Base-by-base conservation (phyloP, 2,888 invertebrate species). In the Drosophila lacicola region DNA sequence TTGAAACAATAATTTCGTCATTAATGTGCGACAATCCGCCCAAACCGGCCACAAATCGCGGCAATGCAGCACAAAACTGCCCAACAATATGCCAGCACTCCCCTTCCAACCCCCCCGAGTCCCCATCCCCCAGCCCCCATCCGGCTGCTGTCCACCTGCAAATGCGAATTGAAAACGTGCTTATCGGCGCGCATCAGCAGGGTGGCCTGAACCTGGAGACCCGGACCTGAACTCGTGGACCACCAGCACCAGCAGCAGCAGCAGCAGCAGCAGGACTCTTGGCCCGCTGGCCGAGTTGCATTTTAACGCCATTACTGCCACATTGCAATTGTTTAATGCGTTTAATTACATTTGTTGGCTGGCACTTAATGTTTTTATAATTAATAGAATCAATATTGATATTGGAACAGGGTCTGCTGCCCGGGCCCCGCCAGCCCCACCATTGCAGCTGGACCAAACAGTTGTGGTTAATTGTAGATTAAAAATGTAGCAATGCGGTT, bases 371-470 rank as follows among this genome's bases (percentile, higher is more conserved):
- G 90, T 85, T 90, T 90, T 90, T 90, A 90, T 90, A 90, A 90
- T 90, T 90, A 90, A 90, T 90, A 90, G 90, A 87, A 90, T 90
- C 90, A 90, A 90, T 90, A 90, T 90, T 84, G 83, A 85, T 78
- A 73, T 75, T 89, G 78, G 69, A 42, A 62, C 62, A 49, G 46
- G 37, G 37, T 34, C 50, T 21, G 29, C 36, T 17, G 14, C 45
- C 10, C 25, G 5, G 13, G 13, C 10, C 4, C 36, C 53, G 29
- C 9, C 8, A 25, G 17, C n/a, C 19, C 3, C 29, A 10, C n/a
- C 6, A 21, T 9, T 17, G 8, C 74, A 6, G 41, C 62, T 17
- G 34, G 11, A 11, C 19, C 63, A 64, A 64, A 72, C 90, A 82
- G 81, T 77, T 87, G 89, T 63, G 90, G 88, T 90, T 90, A 90